phyloP scores from a whole-genome alignment of 2,113 vertebrate genomes.

The Camelus bactrianus region DNA sequence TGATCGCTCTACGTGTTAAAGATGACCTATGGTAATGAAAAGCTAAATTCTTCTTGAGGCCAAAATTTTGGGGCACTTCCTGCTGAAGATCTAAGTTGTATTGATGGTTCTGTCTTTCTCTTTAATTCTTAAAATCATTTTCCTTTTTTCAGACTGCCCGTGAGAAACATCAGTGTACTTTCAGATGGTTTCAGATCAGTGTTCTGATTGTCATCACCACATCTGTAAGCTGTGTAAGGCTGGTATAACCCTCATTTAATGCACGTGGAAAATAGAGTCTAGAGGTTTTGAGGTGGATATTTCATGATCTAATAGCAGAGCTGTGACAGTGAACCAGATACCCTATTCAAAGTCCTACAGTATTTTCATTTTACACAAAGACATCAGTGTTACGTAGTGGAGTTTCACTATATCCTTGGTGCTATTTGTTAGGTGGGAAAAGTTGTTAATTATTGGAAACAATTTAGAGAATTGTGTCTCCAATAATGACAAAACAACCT shows the following conservation, averaged over 20 bases:
- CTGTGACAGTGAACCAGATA: background rate
- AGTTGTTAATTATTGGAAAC: background rate
- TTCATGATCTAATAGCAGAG: background rate
- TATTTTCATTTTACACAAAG: background rate
- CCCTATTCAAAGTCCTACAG: background rate
- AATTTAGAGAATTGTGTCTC: background rate
- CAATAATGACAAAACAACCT: background rate
- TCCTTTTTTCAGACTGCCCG: background rate
- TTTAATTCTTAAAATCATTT: background rate
- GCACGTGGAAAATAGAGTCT: background rate
- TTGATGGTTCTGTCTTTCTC: background rate
- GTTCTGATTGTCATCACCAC: background rate
- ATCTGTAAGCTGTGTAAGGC: background rate
- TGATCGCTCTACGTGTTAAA: background rate
- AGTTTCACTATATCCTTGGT: background rate
- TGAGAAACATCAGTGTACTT: background rate
- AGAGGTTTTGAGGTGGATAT: background rate
- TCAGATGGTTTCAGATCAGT: background rate
- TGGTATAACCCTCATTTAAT: background rate
- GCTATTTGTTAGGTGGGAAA: background rate
- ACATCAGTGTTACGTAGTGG: rapidly evolving
- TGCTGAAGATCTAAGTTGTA: background rate
- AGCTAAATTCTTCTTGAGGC: background rate
- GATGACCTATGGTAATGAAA: background rate
- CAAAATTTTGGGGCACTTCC: background rate